Percentiles rank a stretch among this genome's conserved stretches.
Conservation (phyloP, 2,888 invertebrate genomes). For the Sylvicola fuscatus region DNA sequence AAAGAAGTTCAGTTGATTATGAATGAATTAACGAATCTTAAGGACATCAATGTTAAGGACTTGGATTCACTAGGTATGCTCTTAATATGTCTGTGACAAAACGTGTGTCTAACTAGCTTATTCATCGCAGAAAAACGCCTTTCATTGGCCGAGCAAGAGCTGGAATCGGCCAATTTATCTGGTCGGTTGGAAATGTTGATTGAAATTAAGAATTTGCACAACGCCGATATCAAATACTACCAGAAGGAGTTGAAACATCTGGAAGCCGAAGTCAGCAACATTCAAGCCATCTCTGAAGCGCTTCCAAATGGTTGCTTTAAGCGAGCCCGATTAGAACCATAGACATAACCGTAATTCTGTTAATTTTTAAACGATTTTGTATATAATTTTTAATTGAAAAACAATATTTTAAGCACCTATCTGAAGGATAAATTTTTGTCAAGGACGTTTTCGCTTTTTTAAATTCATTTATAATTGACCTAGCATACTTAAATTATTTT, state of each 20-base stretch:
- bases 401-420: too few relatives aligned
- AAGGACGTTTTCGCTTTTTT: too few relatives aligned
- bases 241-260: slow-evolving; percentile 52
- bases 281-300: slow-evolving; percentile 57
- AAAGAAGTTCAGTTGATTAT: slow-evolving; percentile 57
- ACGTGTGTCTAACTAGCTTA: too few relatives aligned
- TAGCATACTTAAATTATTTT: too few relatives aligned
- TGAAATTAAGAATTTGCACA: slow-evolving; percentile 45
- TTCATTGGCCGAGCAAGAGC: slow-evolving; percentile 44
- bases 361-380: background rate
- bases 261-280: slow-evolving; percentile 56
- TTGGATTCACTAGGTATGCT: slow-evolving; percentile 36
- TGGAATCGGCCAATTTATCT: slow-evolving; percentile 51
- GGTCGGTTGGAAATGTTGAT: slow-evolving; percentile 52
- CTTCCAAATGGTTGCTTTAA: slow-evolving; percentile 68
- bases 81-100: too few relatives aligned
- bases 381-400: background rate
- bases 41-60: slow-evolving; percentile 46
- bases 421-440: too few relatives aligned
- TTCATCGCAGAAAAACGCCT: slow-evolving; percentile 51
- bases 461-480: too few relatives aligned
- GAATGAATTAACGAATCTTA: slow-evolving; percentile 51
- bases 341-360: slow-evolving; percentile 8
- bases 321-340: slow-evolving; percentile 53
- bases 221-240: slow-evolving; percentile 59